A percentile compares a stretch with the other conserved stretches of the same genome.
Evolutionary conservation across 2,113 vertebrate species (phyloP).

Genomic region (Serilophus lunatus): DNA sequence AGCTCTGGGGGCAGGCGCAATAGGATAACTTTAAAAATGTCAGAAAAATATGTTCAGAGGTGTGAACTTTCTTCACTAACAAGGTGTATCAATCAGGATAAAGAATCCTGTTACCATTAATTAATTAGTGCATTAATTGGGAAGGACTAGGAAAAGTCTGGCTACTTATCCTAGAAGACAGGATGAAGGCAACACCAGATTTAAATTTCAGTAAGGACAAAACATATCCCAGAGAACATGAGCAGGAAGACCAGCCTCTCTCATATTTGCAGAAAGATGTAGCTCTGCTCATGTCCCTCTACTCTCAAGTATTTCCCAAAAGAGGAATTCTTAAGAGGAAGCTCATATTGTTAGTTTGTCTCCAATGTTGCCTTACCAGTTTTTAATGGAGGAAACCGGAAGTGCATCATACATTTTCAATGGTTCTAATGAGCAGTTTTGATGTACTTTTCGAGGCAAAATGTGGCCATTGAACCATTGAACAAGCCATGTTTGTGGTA

Average conservation of each 20-base stretch:
- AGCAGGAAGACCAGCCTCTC: not conserved
- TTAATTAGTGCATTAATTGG: not conserved
- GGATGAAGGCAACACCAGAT: not conserved
- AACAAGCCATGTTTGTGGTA: not conserved
- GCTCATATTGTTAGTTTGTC: not conserved
- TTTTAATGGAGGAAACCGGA: not conserved
- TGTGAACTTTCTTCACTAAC: not conserved
- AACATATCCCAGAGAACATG: not conserved
- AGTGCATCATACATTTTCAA: not conserved
- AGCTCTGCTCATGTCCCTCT: not conserved
- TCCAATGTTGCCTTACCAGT: not conserved
- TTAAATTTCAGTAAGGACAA: not conserved
- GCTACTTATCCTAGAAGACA: not conserved
- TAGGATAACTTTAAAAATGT: not conserved
- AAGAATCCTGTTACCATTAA: not conserved
- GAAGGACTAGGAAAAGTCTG: not conserved
- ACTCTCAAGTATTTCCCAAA: not conserved
- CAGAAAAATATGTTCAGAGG: not conserved
- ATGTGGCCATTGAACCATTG: not conserved
- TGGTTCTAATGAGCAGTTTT: not conserved
- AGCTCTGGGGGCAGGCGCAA: not conserved
- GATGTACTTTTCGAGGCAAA: not conserved
- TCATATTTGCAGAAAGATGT: not conserved
- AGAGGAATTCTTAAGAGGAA: not conserved
- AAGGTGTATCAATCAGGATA: not conserved